A percentile compares a stretch with the other conserved stretches of the same genome.
phyloP scores from a whole-genome alignment of 2,888 invertebrate species.

The Seladonia tumulorum region DNA sequence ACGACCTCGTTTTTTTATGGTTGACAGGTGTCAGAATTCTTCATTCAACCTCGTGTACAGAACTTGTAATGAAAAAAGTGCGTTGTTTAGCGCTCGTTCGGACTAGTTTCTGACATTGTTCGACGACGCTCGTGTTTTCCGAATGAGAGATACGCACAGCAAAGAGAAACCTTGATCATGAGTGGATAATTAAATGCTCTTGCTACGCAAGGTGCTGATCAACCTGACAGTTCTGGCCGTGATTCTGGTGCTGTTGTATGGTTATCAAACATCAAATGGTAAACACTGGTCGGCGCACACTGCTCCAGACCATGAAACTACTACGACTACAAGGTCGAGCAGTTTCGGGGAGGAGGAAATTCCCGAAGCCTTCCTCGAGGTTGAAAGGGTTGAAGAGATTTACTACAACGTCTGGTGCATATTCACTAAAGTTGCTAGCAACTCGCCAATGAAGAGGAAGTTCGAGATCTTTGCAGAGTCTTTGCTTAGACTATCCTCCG shows the following conservation, averaged over 20 bases:
- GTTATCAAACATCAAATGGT: slow-evolving; percentile 78
- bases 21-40: background rate
- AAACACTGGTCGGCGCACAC: slow-evolving; percentile 65
- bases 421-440: slow-evolving; percentile 86
- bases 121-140: background rate
- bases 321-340: slow-evolving; percentile 63
- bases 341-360: background rate
- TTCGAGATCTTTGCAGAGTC: slow-evolving; percentile 85
- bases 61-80: background rate
- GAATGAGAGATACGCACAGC: background rate
- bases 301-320: slow-evolving; percentile 60
- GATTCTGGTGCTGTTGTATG: slow-evolving; percentile 79
- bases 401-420: slow-evolving; percentile 86
- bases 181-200: slow-evolving; percentile 80
- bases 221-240: slow-evolving; percentile 76
- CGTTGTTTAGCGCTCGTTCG: background rate
- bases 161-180: slow-evolving; percentile 60
- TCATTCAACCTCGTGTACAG: background rate
- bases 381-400: slow-evolving; percentile 28
- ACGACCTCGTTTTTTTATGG: background rate
- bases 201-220: slow-evolving; percentile 80
- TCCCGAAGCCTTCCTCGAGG: background rate
- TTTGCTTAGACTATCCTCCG: slow-evolving; percentile 84
- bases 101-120: background rate
- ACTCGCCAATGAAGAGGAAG: slow-evolving; percentile 85